These are phyloP conservation scores for Macrotus californicus DNA, from an alignment of 2,113 vertebrate species.

Conservation along the genomic window DNA sequence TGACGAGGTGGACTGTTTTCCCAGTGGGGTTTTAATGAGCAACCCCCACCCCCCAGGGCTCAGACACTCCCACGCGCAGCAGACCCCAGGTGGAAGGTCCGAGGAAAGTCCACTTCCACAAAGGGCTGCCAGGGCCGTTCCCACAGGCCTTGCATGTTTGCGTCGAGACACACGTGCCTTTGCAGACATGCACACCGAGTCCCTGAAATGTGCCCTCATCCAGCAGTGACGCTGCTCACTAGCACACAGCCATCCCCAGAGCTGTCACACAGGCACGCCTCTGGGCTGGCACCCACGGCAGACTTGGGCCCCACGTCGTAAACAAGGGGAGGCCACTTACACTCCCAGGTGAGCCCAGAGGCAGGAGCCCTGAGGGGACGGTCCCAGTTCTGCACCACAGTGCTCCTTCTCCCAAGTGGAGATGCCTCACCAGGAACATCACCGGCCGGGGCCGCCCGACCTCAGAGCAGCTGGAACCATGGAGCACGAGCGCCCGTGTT, in stretches of 20 bases:
- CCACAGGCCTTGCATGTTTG: neutral
- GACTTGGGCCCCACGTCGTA: fast-evolving
- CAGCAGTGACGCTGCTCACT: fast-evolving
- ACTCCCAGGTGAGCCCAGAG: neutral
- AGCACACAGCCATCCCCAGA: fast-evolving
- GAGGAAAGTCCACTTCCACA: neutral
- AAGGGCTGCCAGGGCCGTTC: fast-evolving
- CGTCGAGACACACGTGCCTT: fast-evolving
- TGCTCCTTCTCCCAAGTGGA: neutral
- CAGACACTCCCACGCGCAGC: neutral
- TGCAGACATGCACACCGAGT: too few relatives aligned
- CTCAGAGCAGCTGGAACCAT: neutral
- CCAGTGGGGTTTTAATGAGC: neutral
- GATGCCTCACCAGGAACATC: neutral
- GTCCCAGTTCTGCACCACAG: neutral
- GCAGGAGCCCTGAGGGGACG: fast-evolving
- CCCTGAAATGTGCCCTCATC: too few relatives aligned
- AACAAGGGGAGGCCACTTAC: neutral
- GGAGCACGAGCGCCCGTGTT: fast-evolving
- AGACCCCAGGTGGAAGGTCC: neutral
- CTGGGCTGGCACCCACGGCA: too few relatives aligned
- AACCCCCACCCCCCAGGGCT: neutral
- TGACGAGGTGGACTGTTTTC: too few relatives aligned
- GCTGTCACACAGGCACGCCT: neutral
- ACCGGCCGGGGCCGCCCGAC: fast-evolving